Evolutionary conservation across 2,888 invertebrate species (phyloP).

Genomic region (Apeira syringaria): DNA sequence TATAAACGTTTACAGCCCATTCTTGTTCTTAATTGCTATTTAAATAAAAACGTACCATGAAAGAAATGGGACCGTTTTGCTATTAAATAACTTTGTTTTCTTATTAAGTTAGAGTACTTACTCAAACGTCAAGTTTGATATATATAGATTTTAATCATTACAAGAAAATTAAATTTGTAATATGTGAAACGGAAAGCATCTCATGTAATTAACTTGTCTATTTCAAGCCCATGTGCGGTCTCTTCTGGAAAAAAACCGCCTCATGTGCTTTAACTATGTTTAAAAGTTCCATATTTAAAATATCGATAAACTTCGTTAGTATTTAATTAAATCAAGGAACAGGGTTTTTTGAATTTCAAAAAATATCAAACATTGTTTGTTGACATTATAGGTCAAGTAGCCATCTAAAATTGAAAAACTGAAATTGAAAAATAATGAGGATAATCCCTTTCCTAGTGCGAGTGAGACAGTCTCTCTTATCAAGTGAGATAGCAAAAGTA

Average conservation of each 20-base stretch:
- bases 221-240: conserved; percentile 42
- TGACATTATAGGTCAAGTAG: conserved; percentile 25
- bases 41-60: conserved; percentile 78
- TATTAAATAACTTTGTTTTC: conserved; percentile 47
- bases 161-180: too few species aligned
- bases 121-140: too few species aligned
- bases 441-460: conserved; percentile 60
- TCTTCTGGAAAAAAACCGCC: too few species aligned
- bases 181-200: too few species aligned
- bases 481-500: conserved; percentile 68
- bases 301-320: too few species aligned
- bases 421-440: conserved; percentile 68
- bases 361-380: too few species aligned
- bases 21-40: conserved; percentile 80
- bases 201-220: too few species aligned
- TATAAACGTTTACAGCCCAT: conserved; percentile 78
- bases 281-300: too few species aligned
- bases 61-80: conserved; percentile 60
- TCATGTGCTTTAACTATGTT: too few species aligned
- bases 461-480: conserved; percentile 55
- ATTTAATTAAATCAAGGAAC: too few species aligned
- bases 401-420: conserved; percentile 35
- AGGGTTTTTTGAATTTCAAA: too few species aligned
- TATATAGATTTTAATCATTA: too few species aligned
- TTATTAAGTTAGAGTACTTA: conserved; percentile 53